Conservation (phyloP, 2,888 invertebrate genomes). For the Gandaritis pyraliata region DNA sequence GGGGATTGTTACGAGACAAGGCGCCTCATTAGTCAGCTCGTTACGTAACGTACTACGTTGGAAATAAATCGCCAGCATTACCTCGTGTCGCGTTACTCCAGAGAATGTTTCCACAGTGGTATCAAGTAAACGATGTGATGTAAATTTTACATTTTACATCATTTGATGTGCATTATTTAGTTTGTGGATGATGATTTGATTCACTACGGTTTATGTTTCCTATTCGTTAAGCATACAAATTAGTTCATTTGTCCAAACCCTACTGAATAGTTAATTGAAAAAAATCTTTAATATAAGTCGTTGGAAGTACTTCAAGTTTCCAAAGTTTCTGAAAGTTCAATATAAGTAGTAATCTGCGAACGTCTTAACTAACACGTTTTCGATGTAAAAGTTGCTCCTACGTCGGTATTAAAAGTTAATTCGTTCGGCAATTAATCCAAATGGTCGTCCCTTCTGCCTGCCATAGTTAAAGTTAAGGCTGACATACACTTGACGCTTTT, state of each 20-base stretch:
- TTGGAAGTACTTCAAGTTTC: not conserved
- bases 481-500: not conserved
- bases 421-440: slow-evolving; percentile 53
- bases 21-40: slow-evolving; percentile 28
- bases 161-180: too few relatives aligned
- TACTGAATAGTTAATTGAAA: not conserved
- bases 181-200: too few relatives aligned
- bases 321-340: slow-evolving; percentile 4
- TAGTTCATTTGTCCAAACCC: too few relatives aligned
- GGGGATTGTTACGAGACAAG: slow-evolving; percentile 18
- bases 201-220: too few relatives aligned
- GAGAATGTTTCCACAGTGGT: slow-evolving; percentile 14
- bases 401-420: slow-evolving; percentile 48
- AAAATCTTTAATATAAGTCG: not conserved
- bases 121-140: slow-evolving; percentile 6
- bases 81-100: slow-evolving; percentile 23
- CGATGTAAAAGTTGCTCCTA: slow-evolving; percentile 44
- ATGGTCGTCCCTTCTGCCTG: slow-evolving; percentile 43
- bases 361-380: slow-evolving; percentile 18
- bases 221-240: too few relatives aligned
- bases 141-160: not conserved
- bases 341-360: slow-evolving; percentile 6
- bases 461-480: slow-evolving; percentile 27
- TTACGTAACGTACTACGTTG: slow-evolving; percentile 18
- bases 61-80: slow-evolving; percentile 29